phyloP scores from a whole-genome alignment of 1,140 invertebrate genomes.

The Coelopa frigida region DNA sequence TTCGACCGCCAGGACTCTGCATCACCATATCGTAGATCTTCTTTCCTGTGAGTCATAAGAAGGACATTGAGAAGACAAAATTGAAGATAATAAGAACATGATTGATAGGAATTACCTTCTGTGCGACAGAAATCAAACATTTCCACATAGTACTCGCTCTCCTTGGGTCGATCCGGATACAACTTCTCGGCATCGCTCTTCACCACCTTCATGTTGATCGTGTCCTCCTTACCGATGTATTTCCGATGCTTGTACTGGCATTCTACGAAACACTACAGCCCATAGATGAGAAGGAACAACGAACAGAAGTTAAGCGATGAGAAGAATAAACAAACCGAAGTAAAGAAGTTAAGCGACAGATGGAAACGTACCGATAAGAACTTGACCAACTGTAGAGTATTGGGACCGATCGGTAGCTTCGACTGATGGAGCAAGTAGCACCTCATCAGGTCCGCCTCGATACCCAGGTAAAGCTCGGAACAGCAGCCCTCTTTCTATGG shows the following conservation, averaged over 20 bases:
- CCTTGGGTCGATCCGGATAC: conserved; percentile 23
- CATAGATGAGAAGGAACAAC: background rate
- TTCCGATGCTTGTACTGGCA: conserved; percentile 31
- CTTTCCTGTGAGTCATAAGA: no score
- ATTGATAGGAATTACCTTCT: conserved; percentile 13
- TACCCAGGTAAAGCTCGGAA: conserved; percentile 16
- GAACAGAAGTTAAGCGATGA: no score
- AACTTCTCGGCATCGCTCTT: conserved; percentile 22
- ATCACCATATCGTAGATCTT: conserved; percentile 17
- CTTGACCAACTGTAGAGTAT: conserved; percentile 15
- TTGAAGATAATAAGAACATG: background rate
- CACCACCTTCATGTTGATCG: conserved; percentile 35
- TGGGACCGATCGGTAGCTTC: conserved; percentile 20
- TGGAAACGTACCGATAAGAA: conserved; percentile 26
- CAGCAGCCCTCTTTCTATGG: conserved; percentile 30
- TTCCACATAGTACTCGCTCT: conserved; percentile 23
- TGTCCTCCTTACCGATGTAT: conserved; percentile 27
- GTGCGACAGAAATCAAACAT: conserved; percentile 25
- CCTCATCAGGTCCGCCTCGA: conserved; percentile 18
- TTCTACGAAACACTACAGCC: conserved; percentile 28
- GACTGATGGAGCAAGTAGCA: conserved; percentile 22
- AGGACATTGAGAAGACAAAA: no score
- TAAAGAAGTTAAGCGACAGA: no score
- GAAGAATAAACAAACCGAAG: background rate
- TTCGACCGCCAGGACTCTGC: conserved; percentile 16